Conservation (phyloP, 2,888 invertebrate species). For the Drosophila infuscata region DNA sequence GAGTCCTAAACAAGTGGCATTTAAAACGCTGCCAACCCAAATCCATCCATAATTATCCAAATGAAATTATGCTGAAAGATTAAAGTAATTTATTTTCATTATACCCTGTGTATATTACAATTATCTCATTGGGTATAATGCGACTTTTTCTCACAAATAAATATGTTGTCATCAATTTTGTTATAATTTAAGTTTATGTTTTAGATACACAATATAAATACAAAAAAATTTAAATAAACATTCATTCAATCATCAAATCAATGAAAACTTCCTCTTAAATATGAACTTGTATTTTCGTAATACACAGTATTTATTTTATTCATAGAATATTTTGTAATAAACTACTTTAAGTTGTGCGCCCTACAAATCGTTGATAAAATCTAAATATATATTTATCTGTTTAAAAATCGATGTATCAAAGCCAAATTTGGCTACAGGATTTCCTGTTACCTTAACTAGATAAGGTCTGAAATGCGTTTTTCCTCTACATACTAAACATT, state of each 20-base stretch:
- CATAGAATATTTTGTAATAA: not conserved
- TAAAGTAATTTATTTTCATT: constrained; percentile 61
- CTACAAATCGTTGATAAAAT: not conserved
- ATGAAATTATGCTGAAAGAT: constrained; percentile 70
- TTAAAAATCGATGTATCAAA: not conserved
- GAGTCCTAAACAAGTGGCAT: constrained; percentile 35
- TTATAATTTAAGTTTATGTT: not conserved
- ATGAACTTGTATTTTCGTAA: not conserved
- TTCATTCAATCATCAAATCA: not conserved
- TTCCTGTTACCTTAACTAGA: not conserved
- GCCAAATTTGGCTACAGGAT: not conserved
- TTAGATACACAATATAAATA: not conserved
- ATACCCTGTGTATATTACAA: constrained; percentile 14
- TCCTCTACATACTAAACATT: not conserved
- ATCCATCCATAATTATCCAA: constrained; percentile 61
- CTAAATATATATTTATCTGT: not conserved
- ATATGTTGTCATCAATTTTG: not conserved
- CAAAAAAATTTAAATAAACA: not conserved
- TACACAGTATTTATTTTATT: not conserved
- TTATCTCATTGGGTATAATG: constrained; percentile 24
- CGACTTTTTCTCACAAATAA: not conserved
- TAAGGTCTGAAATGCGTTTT: not conserved
- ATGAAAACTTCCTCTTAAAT: fast-evolving
- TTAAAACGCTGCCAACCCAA: constrained; percentile 50
- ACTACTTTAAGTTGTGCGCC: not conserved